Conservation (phyloP, 1,140 invertebrate species). For the Ooceraea biroi region DNA sequence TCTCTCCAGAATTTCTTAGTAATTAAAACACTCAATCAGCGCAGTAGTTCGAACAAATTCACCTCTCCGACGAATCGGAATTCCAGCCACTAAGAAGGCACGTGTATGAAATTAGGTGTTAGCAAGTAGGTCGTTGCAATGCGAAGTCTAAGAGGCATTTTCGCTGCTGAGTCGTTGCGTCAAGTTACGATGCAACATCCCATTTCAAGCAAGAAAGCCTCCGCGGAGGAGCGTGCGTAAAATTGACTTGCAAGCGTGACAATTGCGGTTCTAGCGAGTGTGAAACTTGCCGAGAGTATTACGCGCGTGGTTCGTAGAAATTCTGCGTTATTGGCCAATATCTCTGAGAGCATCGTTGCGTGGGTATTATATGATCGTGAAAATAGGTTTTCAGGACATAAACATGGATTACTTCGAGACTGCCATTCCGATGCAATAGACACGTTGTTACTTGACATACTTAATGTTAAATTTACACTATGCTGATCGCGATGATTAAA, state of each 20-base stretch:
- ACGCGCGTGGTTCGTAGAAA: conserved; percentile 22
- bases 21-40: conserved; percentile 1
- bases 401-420: conserved; percentile 16
- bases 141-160: conserved; percentile 29
- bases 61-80: neutral
- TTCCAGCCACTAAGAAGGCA: neutral
- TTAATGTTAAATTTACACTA: conserved; percentile 26
- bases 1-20: neutral
- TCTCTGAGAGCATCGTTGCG: conserved; percentile 40
- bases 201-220: conserved; percentile 58
- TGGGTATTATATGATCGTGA: conserved; percentile 28
- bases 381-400: conserved; percentile 62
- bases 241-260: conserved; percentile 56
- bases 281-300: conserved; percentile 64
- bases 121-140: conserved; percentile 35
- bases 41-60: neutral
- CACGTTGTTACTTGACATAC: conserved; percentile 40
- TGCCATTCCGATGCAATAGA: conserved; percentile 23
- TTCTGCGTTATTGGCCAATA: conserved; percentile 48
- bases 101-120: conserved; percentile 25
- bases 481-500: conserved; percentile 24
- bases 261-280: conserved; percentile 65
- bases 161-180: conserved; percentile 46
- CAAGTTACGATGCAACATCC: conserved; percentile 60
- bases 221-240: conserved; percentile 48